Conservation (phyloP, 2,888 invertebrate species). For the Ophioninae sp. region DNA sequence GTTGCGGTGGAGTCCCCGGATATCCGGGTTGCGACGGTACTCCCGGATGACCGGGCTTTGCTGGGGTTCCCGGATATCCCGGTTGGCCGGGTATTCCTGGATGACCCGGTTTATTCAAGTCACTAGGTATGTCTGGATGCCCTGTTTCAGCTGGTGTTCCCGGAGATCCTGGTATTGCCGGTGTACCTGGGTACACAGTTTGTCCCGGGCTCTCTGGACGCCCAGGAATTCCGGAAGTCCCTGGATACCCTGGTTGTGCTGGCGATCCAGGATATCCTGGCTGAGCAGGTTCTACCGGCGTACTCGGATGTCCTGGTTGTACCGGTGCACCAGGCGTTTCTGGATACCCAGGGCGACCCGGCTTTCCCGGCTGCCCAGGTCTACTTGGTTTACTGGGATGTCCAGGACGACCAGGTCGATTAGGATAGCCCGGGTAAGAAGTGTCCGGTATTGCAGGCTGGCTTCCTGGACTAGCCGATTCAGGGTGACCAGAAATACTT, state of each 20-base stretch:
- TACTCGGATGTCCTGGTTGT: conserved; percentile 43
- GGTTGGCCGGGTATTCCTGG: conserved; percentile 58
- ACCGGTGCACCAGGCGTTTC: conserved; percentile 64
- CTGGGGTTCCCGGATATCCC: conserved; percentile 41
- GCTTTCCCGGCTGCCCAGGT: conserved; percentile 25
- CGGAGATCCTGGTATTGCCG: conserved; percentile 64
- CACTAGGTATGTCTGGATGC: conserved; percentile 46
- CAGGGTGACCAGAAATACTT: conserved; percentile 63
- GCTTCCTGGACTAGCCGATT: conserved; percentile 69
- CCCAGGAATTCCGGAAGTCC: conserved; percentile 65
- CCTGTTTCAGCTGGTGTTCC: conserved; percentile 54
- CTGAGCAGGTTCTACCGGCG: conserved; percentile 64
- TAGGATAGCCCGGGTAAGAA: conserved; percentile 59
- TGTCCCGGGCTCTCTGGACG: conserved; percentile 71
- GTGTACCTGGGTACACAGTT: conserved; percentile 57
- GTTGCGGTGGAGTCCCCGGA: conserved; percentile 59
- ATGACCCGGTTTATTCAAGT: conserved; percentile 68
- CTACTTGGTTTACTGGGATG: conserved; percentile 47
- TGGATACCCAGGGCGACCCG: neutral
- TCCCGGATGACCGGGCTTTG: conserved; percentile 71
- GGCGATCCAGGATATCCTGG: conserved; percentile 66
- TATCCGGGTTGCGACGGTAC: conserved; percentile 72
- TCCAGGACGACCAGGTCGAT: conserved; percentile 62
- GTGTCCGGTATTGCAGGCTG: conserved; percentile 70
- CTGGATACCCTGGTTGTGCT: conserved; percentile 46